phyloP scores from a whole-genome alignment of 2,797 vertebrate species.

The Chromobotia macracanthus region DNA sequence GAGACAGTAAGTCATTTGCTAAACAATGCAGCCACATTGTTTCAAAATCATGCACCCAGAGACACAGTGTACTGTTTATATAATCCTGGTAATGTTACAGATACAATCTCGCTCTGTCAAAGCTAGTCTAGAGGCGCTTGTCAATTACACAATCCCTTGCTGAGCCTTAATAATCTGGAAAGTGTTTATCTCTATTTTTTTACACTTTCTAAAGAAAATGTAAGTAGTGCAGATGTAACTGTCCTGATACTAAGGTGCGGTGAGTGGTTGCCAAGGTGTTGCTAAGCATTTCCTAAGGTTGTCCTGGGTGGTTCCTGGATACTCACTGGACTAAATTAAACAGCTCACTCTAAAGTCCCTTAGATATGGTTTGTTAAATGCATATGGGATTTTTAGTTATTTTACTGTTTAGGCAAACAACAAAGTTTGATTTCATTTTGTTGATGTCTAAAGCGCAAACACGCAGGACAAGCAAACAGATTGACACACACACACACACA shows the following conservation, averaged over 20 bases:
- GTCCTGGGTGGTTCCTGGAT: no score
- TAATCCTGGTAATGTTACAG: conserved; percentile 10
- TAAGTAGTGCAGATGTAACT: background rate
- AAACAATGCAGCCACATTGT: conserved; percentile 13
- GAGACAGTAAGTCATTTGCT: conserved; percentile 19
- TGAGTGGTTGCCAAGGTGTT: background rate
- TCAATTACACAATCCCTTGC: background rate
- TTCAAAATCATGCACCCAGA: conserved; percentile 18
- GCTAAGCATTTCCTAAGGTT: background rate
- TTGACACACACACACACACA: no score
- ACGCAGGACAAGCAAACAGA: background rate
- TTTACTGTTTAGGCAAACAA: no score
- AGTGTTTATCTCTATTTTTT: no score
- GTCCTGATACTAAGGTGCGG: background rate
- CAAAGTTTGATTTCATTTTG: no score
- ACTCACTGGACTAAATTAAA: no score
- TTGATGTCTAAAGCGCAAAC: background rate
- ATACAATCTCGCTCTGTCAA: conserved; percentile 7
- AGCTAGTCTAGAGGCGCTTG: background rate
- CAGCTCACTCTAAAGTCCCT: no score
- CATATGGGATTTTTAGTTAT: no score
- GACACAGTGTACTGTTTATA: background rate
- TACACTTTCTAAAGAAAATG: background rate
- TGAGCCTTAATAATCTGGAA: no score
- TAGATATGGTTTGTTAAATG: no score